These are phyloP conservation scores for Nemurella pictetii DNA, from an alignment of 2,888 invertebrate genomes.

Conservation along the genomic window DNA sequence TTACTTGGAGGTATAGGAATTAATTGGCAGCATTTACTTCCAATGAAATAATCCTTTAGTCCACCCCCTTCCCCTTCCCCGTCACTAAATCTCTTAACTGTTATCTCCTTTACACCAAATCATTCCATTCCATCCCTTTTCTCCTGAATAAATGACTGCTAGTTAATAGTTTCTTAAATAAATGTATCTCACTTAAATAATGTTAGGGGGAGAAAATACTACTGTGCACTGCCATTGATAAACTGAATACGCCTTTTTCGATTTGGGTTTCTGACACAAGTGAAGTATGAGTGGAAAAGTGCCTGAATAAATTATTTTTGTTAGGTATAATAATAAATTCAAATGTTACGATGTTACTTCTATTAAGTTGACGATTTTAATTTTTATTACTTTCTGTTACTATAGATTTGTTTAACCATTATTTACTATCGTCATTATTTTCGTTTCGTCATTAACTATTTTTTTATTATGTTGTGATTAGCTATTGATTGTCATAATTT, in stretches of 20 bases:
- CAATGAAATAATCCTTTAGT: background rate
- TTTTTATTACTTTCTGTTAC: constrained; percentile 18
- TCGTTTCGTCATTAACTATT: background rate
- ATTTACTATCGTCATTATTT: constrained; percentile 1
- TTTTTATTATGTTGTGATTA: background rate
- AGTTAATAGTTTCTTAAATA: background rate
- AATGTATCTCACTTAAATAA: background rate
- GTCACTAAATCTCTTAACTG: too few species aligned
- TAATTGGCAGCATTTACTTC: background rate
- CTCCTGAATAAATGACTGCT: background rate
- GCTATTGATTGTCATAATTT: background rate
- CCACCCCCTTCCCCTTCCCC: background rate
- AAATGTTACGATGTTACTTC: constrained; percentile 6
- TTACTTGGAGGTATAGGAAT: background rate
- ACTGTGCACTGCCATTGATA: background rate
- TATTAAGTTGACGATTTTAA: constrained; percentile 8
- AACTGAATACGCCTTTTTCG: constrained; percentile 21
- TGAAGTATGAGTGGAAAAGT: constrained; percentile 24
- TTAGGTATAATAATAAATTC: background rate
- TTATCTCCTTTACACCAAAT: too few species aligned
- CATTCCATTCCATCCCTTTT: background rate
- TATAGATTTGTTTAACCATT: background rate
- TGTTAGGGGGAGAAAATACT: background rate
- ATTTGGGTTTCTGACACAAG: constrained; percentile 37
- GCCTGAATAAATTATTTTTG: constrained; percentile 32